Percentiles rank a stretch among this genome's conserved stretches.
Evolutionary conservation across 2,797 vertebrate species (phyloP).

Genomic region (Loris lydekkerianus): DNA sequence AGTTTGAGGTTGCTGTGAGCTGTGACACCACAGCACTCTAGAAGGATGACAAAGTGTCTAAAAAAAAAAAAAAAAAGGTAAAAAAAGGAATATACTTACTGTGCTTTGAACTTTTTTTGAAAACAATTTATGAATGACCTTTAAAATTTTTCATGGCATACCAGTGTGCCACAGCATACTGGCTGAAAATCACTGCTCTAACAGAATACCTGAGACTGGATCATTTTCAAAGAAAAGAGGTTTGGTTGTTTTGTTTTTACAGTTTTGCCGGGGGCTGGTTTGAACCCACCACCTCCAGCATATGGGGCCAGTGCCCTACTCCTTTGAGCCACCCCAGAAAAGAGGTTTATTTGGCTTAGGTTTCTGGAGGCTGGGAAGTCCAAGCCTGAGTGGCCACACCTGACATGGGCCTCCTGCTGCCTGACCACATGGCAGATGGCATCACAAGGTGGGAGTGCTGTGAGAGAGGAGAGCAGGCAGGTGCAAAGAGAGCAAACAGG

Average conservation of each 20-base stretch:
- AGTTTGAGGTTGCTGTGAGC: too few species aligned
- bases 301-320: too few species aligned
- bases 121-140: too few species aligned
- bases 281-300: too few species aligned
- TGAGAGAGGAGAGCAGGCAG: neutral
- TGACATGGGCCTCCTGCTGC: neutral
- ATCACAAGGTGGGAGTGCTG: neutral
- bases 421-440: neutral
- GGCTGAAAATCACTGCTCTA: neutral
- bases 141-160: too few species aligned
- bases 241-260: neutral
- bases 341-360: neutral
- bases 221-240: neutral
- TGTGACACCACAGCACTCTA: too few species aligned
- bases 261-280: too few species aligned
- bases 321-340: neutral
- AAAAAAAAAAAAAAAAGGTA: too few species aligned
- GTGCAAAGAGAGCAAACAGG: neutral
- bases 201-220: neutral
- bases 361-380: neutral
- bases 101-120: too few species aligned
- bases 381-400: neutral
- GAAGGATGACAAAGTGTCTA: too few species aligned
- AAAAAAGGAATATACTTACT: too few species aligned
- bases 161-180: too few species aligned